Base-by-base conservation (phyloP, 2,797 vertebrate species). In the Kryptolebias ocellatus region DNA sequence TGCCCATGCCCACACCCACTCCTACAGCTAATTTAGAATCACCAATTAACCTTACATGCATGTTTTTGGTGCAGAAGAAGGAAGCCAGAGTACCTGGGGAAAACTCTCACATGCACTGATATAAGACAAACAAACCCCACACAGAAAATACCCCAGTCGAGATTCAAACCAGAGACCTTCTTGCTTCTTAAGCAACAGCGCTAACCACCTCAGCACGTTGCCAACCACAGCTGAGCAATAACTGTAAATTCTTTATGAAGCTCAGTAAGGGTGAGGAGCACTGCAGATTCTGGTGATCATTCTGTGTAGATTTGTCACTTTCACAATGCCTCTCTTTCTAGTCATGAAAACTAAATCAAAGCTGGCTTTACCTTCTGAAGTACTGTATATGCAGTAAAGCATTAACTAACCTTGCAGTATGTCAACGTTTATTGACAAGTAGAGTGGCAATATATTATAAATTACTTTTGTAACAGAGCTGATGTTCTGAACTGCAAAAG, bases 241-340 rank as follows among this genome's bases (percentile, higher is more conserved):
- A 24, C 20, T 24, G 49, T 51, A 24, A 51, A 51, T 24, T 51
- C 49, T 51, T 51, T 24, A 51, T 51, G 20, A 51, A 51, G 49
- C n/a, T 49, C 46, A 18, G 9, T 20, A 49, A 49, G 46, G 14
- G 8, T 3, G 2, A 49, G 5, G 31, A 2, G 9, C 29, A 15
- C 16, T 57, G 34, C 52, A 49, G 29, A 49, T 42, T 18, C 1
- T 1, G 20, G 4, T 17, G 17, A 34, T 46, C n/a, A 54, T 31
- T 57, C 18, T 51, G 20, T 51, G 20, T 20, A 51, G 20, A 20
- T 51, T 51, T 24, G n/a, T 12, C 49, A 51, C 49, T 51, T 49
- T 49, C n/a, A 49, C n/a, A 51, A 24, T 51, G 49, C 14, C 49
- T 24, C 18, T 49, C n/a, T 49, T 18, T 51, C 12, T 27, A 10